Conservation (phyloP, 2,888 invertebrate species). For the Eristalis tenax region DNA sequence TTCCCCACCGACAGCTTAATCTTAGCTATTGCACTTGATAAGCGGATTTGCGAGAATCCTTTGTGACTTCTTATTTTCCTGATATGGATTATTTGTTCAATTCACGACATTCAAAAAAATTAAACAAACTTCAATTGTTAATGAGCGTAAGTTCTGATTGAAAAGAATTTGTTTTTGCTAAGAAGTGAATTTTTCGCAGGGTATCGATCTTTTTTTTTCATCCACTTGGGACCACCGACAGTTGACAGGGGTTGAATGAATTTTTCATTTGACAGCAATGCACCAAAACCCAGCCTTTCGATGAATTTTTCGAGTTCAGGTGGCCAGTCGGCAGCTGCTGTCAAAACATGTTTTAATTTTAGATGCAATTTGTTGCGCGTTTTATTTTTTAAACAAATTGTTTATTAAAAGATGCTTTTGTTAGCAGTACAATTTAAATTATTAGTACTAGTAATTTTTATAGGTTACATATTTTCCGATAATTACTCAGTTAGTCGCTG, state of each 20-base stretch:
- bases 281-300: not conserved
- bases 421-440: too few species aligned
- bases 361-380: too few species aligned
- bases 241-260: constrained; percentile 59
- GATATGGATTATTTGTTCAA: not conserved
- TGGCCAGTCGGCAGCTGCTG: not conserved
- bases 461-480: too few species aligned
- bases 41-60: not conserved
- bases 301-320: constrained; percentile 4
- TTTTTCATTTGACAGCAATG: constrained; percentile 40
- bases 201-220: constrained; percentile 67
- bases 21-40: constrained; percentile 11
- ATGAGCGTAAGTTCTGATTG: not conserved
- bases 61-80: not conserved
- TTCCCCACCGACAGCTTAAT: constrained; percentile 29
- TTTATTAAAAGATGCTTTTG: too few species aligned
- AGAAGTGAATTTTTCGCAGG: constrained; percentile 61
- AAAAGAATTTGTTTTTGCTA: constrained; percentile 56
- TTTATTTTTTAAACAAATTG: too few species aligned
- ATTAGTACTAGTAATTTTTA: too few species aligned
- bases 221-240: constrained; percentile 53
- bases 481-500: too few species aligned
- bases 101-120: not conserved
- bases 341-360: not conserved
- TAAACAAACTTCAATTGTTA: not conserved